A percentile compares a stretch with the other conserved stretches of the same genome.
These are phyloP conservation scores for Semibalanus balanoides DNA, from an alignment of 1,140 invertebrate species.

Conservation along the genomic window DNA sequence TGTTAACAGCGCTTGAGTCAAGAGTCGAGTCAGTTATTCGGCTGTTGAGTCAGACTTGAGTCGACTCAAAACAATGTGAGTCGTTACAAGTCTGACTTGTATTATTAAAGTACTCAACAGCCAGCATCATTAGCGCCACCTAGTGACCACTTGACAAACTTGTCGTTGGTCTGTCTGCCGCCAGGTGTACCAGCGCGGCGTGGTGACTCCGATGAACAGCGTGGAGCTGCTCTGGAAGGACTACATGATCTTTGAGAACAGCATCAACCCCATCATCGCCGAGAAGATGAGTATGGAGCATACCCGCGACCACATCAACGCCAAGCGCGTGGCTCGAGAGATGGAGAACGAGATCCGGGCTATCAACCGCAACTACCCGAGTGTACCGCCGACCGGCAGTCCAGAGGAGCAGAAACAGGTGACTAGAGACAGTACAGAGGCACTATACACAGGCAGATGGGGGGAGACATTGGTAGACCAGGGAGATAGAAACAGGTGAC, in stretches of 20 bases:
- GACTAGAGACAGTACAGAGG: too few species aligned
- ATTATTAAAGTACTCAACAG: too few species aligned
- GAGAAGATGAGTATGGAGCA: constrained; percentile 84
- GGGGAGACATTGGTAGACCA: too few species aligned
- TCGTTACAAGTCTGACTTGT: too few species aligned
- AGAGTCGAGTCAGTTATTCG: too few species aligned
- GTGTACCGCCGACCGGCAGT: constrained; percentile 77
- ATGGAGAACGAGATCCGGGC: constrained; percentile 88
- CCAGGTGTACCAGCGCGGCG: constrained; percentile 81
- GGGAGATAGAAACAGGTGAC: too few species aligned
- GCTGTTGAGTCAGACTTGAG: too few species aligned
- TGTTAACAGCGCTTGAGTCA: too few species aligned
- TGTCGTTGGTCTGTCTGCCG: constrained; percentile 11
- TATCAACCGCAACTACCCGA: constrained; percentile 83
- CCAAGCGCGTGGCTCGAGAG: constrained; percentile 88
- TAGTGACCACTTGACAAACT: not conserved
- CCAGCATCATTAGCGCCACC: too few species aligned
- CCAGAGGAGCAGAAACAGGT: constrained; percentile 89
- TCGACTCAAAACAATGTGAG: too few species aligned
- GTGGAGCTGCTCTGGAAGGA: constrained; percentile 98
- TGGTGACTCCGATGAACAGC: constrained; percentile 92
- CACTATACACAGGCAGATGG: too few species aligned
- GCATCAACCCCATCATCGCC: constrained; percentile 92
- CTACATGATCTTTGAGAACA: constrained; percentile 85
- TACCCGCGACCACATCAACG: constrained; percentile 94